Base-by-base conservation (phyloP, 2,888 invertebrate genomes). In the Onchidella celtica region DNA sequence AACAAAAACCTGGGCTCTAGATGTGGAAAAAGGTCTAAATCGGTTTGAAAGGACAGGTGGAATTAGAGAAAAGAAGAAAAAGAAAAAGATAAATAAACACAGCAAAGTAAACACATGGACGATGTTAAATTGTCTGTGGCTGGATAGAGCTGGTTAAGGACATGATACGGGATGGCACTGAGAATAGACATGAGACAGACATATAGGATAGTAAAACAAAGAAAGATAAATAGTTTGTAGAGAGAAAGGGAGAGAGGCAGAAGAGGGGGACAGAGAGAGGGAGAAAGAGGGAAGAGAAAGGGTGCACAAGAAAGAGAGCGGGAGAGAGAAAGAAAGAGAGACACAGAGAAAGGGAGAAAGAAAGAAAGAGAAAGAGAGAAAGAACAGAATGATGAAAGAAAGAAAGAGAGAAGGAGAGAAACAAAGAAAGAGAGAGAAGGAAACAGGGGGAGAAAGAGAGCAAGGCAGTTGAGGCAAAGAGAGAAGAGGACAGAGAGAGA, bases 351-450 rank as follows among this genome's bases (percentile, higher is more conserved):
- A 40, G 40, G 47, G 55, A 55, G 32, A 40, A 27, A 55, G 29
- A 55, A 29, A 40, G 40, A 72, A 32, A 55, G 32, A 40, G 40
- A 72, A 24, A 55, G 21, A 66, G 27, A 77, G 55, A 68, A 38
- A 40, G 29, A 47, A 68, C 11, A 65, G 29, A 3, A 65, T 9
- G 38, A 21, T 24, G 24, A 65, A 27, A 76, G 11, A 66, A 11
- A 65, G 38, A 65, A 14, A 40, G 38, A 76, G 63, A 76, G 40
- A 65, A 21, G 65, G 63, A 76, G 17, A 68, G 34, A 77, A 55
- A 76, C 40, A 65, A 27, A 70, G 70, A 70, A 27, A 47, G 47
- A 40, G 70, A 36, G 47, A 27, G 47, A 70, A 40, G 27, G 47
- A 47, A 27, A 70, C 40, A 70, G 34, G n/a, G 34, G 32, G 68